Evolutionary conservation across 2,797 vertebrate species (phyloP), one percentile per base, ranked within the genome.

Genomic region (Poecilia picta): DNA sequence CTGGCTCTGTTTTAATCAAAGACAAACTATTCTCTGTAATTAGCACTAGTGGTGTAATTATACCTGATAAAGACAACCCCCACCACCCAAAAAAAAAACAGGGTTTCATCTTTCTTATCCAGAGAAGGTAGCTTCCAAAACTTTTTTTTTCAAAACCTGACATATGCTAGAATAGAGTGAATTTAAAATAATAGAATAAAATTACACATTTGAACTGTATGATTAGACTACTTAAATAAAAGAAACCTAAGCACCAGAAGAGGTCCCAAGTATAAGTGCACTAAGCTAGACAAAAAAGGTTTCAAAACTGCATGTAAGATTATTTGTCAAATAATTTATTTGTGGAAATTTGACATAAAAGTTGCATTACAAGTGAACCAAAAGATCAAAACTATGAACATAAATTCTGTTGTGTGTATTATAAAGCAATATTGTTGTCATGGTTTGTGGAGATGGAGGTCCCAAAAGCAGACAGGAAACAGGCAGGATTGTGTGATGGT

Each of bases 1-100:
- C 46, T 64, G 72, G 71, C 74, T 81, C 45, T 74, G 74, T 78
- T 88, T 85, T 92, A 91, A 91, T 91, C 90, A 93, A 76, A 88
- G 81, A 51, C 13, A 78, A 68, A 81, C 13, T 46, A 80, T 84
- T 83, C 75, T 82, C 81, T 76, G 75, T 88, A 79, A 85, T 87
- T 74, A 74, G 71, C 78, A 83, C 28, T 76, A 39, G 28, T 81
- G 83, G 84, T 43, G 76, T 75, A 62, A 59, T 11, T 79, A 51
- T 39, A 71, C n/a, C 72, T 39, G 49, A n/a, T 57, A 68, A 33
- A 18, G 20, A 55, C 16, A 46, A 8, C 39, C 39, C 39, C 39
- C 39, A 1, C 2, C 36, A 33, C n/a, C n/a, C n/a, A n/a, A n/a
- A n/a, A n/a, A 18, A 20, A n/a, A 68, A 12, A 23, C 2, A 15